Percentiles rank a stretch among this genome's conserved stretches.
These are phyloP conservation scores for Plecturocebus donacophilus DNA, from an alignment of 2,113 vertebrate genomes.

Conservation along the genomic window DNA sequence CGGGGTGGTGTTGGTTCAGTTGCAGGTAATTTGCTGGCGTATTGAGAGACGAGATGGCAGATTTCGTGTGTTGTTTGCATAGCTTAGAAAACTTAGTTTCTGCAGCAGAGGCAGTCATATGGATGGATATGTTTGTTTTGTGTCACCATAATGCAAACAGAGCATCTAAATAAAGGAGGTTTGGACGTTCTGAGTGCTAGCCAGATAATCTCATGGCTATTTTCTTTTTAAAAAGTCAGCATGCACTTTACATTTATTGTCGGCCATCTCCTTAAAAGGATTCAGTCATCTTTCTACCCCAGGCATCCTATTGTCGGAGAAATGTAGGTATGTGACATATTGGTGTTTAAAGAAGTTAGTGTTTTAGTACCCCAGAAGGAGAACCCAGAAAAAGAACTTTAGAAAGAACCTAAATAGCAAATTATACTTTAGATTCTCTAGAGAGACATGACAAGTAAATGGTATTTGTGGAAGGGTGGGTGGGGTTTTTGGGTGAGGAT, in stretches of 20 bases:
- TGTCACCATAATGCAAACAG: neutral
- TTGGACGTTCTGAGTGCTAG: neutral
- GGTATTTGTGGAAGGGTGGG: neutral
- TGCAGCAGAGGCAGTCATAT: neutral
- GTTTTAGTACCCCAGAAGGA: neutral
- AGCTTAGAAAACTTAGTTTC: neutral
- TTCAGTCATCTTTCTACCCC: neutral
- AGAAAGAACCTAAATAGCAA: neutral
- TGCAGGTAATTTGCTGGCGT: neutral
- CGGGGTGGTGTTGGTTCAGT: neutral
- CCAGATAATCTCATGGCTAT: neutral
- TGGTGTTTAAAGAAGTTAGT: slow-evolving; percentile 40
- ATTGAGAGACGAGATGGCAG: neutral
- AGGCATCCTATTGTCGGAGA: slow-evolving; percentile 5
- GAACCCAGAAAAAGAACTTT: slow-evolving; percentile 45
- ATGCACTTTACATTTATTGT: neutral
- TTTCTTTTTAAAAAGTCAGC: neutral
- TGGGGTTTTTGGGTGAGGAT: neutral
- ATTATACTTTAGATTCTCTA: neutral
- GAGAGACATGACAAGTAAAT: neutral
- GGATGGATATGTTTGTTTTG: neutral
- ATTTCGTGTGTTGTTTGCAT: neutral
- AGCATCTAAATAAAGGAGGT: neutral
- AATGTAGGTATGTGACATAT: slow-evolving; percentile 44
- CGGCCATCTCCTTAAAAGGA: neutral